A percentile compares a stretch with the other conserved stretches of the same genome.
phyloP scores from a whole-genome alignment of 2,797 vertebrate genomes.

The Lophotriccus pileatus region DNA sequence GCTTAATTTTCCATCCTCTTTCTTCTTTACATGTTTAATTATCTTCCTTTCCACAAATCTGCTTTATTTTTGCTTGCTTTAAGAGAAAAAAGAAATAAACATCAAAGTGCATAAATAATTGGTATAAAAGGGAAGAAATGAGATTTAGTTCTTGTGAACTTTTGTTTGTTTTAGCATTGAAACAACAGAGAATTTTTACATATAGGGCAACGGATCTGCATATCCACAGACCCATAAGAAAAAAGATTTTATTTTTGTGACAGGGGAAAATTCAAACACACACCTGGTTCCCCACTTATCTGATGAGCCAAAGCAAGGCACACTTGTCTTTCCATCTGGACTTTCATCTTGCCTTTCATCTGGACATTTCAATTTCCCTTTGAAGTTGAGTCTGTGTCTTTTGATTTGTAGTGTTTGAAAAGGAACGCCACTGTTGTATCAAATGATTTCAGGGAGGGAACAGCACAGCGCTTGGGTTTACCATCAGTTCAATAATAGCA shows the following conservation, averaged over 20 bases:
- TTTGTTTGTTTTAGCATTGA: conserved; percentile 21
- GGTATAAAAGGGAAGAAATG: background rate
- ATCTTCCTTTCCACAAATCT: background rate
- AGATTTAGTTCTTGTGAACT: background rate
- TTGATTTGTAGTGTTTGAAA: conserved; percentile 62
- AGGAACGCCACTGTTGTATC: conserved; percentile 47
- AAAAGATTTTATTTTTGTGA: conserved; percentile 41
- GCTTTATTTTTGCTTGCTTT: conserved; percentile 45
- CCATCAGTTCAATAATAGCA: conserved; percentile 73
- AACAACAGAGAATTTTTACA: background rate
- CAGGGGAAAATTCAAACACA: background rate
- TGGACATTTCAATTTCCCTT: conserved; percentile 67
- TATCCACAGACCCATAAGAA: background rate
- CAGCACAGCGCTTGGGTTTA: conserved; percentile 47
- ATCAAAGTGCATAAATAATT: background rate
- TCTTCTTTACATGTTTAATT: conserved; percentile 32
- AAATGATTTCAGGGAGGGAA: conserved; percentile 73
- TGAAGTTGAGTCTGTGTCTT: conserved; percentile 53
- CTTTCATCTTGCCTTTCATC: conserved; percentile 64
- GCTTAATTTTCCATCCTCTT: conserved; percentile 7
- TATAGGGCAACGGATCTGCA: fast-evolving
- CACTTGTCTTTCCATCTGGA: conserved; percentile 62
- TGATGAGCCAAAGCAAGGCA: conserved; percentile 36
- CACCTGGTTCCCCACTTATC: conserved; percentile 35
- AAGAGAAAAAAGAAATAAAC: background rate